Conservation (phyloP, 2,113 vertebrate species). For the Trachemys scripta region DNA sequence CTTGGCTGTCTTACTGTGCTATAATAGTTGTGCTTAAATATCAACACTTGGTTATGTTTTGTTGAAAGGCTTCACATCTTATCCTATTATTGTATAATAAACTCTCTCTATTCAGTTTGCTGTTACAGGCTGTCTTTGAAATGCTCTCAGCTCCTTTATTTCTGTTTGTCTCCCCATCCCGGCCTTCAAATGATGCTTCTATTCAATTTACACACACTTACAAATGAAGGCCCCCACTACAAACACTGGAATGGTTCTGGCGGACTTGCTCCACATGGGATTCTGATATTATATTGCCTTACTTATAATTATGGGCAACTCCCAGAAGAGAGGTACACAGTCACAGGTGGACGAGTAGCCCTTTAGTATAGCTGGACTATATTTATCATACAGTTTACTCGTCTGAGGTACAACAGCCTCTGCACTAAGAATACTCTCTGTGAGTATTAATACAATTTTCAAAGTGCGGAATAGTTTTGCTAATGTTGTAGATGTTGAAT, state of each 20-base stretch:
- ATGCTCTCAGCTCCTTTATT: background rate
- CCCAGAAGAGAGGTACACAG: background rate
- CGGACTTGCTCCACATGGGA: background rate
- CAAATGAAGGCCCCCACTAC: background rate
- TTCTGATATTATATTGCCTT: background rate
- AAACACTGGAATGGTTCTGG: background rate
- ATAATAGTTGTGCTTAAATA: background rate
- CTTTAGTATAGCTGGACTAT: background rate
- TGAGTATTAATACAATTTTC: background rate
- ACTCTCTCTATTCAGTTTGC: constrained; percentile 19
- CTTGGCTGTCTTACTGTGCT: background rate
- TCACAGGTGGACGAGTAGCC: background rate
- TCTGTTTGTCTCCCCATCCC: background rate
- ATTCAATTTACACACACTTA: background rate
- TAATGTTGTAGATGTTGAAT: background rate
- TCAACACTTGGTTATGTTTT: background rate
- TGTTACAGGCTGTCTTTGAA: background rate
- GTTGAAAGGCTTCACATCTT: background rate
- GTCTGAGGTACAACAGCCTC: background rate
- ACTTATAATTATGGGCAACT: background rate
- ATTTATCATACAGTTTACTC: background rate
- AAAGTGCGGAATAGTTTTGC: background rate
- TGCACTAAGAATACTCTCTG: background rate
- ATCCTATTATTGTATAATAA: background rate
- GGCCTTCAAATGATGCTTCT: background rate